Percentiles rank a stretch among this genome's conserved stretches.
Conservation (phyloP, 2,888 invertebrate genomes). For the Phyto melanocephala region DNA sequence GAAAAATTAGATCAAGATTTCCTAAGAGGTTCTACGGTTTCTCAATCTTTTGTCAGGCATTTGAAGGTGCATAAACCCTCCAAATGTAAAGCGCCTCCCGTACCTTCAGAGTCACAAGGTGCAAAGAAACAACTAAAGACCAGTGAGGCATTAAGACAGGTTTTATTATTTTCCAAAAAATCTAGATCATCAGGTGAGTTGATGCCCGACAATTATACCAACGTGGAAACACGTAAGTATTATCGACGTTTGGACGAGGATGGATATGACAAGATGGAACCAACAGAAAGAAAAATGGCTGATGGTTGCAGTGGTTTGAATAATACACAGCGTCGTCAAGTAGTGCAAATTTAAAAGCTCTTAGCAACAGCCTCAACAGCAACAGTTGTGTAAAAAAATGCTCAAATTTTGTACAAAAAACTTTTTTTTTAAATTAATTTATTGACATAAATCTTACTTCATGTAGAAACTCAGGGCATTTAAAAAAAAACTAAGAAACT, state of each 20-base stretch:
- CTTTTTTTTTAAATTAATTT: too few species aligned
- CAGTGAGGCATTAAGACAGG: conserved; percentile 37
- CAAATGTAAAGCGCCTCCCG: conserved; percentile 70
- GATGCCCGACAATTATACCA: conserved; percentile 72
- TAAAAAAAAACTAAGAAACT: too few species aligned
- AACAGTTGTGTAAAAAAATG: too few species aligned
- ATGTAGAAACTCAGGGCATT: too few species aligned
- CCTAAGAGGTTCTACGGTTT: conserved; percentile 77
- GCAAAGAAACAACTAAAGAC: conserved; percentile 20
- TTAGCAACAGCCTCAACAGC: neutral
- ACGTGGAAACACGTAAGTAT: conserved; percentile 74
- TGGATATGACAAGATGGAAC: neutral
- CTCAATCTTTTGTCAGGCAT: conserved; percentile 78
- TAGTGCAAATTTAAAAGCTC: conserved; percentile 38
- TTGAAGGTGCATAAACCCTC: conserved; percentile 68
- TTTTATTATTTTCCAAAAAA: conserved; percentile 70
- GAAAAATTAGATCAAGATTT: conserved; percentile 72
- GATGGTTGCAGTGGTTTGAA: conserved; percentile 28
- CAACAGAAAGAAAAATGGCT: conserved; percentile 20
- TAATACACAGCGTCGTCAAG: neutral
- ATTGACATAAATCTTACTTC: too few species aligned
- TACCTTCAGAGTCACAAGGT: conserved; percentile 62
- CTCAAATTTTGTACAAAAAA: conserved; percentile 31
- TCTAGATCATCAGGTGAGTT: conserved; percentile 75
- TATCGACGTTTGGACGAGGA: conserved; percentile 63